Base-by-base conservation (phyloP, 2,888 invertebrate species). In the Heteromurus nitidus region DNA sequence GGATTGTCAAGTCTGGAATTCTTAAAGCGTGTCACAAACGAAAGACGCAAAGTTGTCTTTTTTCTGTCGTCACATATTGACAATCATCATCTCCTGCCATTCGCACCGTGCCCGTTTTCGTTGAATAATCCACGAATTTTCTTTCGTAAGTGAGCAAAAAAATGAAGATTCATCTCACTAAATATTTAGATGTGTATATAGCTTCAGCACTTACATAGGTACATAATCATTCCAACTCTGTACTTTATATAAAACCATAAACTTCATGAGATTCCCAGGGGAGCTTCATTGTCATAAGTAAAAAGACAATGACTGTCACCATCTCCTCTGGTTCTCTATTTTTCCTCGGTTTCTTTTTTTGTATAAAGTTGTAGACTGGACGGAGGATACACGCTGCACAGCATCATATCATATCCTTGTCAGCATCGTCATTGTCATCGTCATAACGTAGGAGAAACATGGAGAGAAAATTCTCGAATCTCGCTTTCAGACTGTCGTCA, bases 241-340 rank as follows among this genome's bases (percentile, higher is more conserved):
- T n/a, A n/a, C n/a, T n/a, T n/a, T n/a, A n/a, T n/a, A n/a, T n/a
- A n/a, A n/a, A 36, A n/a, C 24, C 50, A 70, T 42, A 62, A 26
- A 28, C 53, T n/a, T 53, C 64, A 50, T 74, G 50, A 53, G 53
- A 79, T 70, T 79, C 79, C 70, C 79, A 44, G 70, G 79, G 79
- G 79, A 64, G 79, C 65, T 24, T 70, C 70, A 79, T 79, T 70
- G 64, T 79, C 79, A 70, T 70, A 53, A 53, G 79, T 79, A 79
- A 70, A 70, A 62, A 44, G 79, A 79, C 79, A 69, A 77, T 69
- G 69, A 69, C 69, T 75, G 68, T 77, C 77, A 77, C 68, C 77
- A 69, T 75, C 58, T 58, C 42, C n/a, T n/a, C 47, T 13, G 18
- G 55, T 55, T 69, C 53, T 42, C 18, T 31, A 60, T 44, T 30